Evolutionary conservation across 1,140 invertebrate species (phyloP).

Genomic region (Solenopsis invicta): DNA sequence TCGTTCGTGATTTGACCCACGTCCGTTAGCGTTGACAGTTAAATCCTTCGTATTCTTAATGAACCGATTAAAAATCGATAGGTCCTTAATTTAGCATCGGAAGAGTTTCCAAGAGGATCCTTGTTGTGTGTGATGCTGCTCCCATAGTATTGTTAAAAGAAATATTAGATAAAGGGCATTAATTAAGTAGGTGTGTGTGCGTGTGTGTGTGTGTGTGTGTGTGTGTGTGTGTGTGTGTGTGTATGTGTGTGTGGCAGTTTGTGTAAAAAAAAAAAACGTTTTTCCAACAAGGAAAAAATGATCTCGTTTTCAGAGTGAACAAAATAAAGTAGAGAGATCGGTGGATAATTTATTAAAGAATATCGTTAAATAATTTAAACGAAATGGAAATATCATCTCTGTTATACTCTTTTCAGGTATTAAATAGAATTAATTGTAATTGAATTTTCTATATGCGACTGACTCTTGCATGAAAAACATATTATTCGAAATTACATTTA

Average conservation of each 20-base stretch:
- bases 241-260: too few species aligned
- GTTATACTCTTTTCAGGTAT: constrained; percentile 20
- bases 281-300: neutral
- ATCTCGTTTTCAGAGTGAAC: neutral
- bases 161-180: neutral
- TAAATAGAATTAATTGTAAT: constrained; percentile 14
- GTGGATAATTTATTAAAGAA: constrained; percentile 21
- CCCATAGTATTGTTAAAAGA: neutral
- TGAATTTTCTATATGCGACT: constrained; percentile 1
- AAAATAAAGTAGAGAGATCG: neutral
- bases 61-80: constrained; percentile 1
- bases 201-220: too few species aligned
- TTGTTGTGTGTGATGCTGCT: neutral
- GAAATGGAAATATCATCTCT: constrained; percentile 13
- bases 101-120: neutral
- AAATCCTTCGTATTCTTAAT: neutral
- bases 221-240: too few species aligned
- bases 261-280: neutral
- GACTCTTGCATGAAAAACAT: constrained; percentile 7
- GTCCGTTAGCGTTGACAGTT: neutral
- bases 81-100: constrained; percentile 21
- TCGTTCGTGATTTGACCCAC: neutral
- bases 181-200: neutral
- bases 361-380: constrained; percentile 18
- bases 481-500: constrained; percentile 1